Evolutionary conservation across 2,113 vertebrate genomes (phyloP).

Genomic region (Siniperca chuatsi): DNA sequence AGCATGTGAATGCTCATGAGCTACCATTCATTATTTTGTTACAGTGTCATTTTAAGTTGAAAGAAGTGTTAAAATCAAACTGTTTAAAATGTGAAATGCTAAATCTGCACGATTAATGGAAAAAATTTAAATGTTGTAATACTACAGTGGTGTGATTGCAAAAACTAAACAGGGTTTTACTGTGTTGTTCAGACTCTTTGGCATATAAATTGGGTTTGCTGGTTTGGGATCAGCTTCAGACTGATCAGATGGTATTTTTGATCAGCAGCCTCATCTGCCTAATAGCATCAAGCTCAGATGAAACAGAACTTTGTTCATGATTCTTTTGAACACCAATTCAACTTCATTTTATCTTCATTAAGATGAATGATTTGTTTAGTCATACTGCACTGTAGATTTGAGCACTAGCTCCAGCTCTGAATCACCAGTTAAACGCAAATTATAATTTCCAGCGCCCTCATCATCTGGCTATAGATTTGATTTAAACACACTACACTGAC

Average conservation of each 20-base stretch:
- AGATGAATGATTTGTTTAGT: slow-evolving; percentile 11
- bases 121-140: background rate
- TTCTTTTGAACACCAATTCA: background rate
- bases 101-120: background rate
- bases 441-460: slow-evolving; percentile 21
- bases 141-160: background rate
- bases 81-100: background rate
- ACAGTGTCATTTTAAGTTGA: slow-evolving; percentile 30
- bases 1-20: background rate
- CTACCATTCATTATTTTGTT: slow-evolving; percentile 33
- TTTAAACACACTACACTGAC: slow-evolving; percentile 43
- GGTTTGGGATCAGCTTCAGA: background rate
- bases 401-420: slow-evolving; percentile 2
- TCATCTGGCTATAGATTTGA: slow-evolving; percentile 30
- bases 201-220: background rate
- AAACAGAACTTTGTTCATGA: slow-evolving; percentile 12
- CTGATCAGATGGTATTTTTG: slow-evolving; percentile 10
- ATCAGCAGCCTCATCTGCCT: background rate
- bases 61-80: background rate
- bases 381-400: background rate
- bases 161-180: background rate
- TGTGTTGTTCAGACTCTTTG: background rate
- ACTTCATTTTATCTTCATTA: background rate
- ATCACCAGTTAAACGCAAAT: slow-evolving; percentile 32
- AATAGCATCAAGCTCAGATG: background rate